Evolutionary conservation across 2,113 vertebrate genomes (phyloP), one percentile per base, ranked within the genome.

Genomic region (Xiphorhynchus elegans): DNA sequence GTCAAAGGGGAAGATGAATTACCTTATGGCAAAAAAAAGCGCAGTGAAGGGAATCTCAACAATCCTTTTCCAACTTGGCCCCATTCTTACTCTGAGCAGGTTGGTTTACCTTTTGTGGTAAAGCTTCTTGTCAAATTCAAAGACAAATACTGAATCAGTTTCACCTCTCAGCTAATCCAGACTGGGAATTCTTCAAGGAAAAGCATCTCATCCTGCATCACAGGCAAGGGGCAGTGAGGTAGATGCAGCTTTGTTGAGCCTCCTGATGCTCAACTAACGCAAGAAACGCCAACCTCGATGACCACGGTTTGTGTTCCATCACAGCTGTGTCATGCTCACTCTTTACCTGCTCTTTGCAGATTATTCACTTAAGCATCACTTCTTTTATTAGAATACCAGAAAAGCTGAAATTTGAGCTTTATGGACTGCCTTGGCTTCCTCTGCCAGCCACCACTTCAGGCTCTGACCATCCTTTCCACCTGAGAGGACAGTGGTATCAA

Each of bases 141-240:
- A 90, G 31, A 40, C 9, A 75, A 74, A 69, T 14, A 35, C 5
- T 49, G 11, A 52, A 47, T 49, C 25, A 60, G 24, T 9, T 16
- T 15, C 46, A 66, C 10, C 56, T 37, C 42, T 63, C 33, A 47
- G 18, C 24, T 23, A 24, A 1, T 6, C 23, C 8, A 79, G 46
- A 56, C 0, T 7, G 33, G 7, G 84, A 89, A 49, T 40, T 75
- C 78, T 50, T 46, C 28, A 62, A 52, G 40, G 35, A 18, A 53
- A 77, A 50, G 11, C 59, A 19, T 62, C 35, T 77, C 31, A 42
- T 28, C 42, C 39, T 52, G 29, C 19, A 52, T 13, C 29, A 33
- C 0, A 0, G 19, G 7, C 26, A 88, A 19, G 0, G 7, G 2
- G 2, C 9, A 40, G 8, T 5, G n/a, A 5, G 21, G n/a, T 18